phyloP scores from a whole-genome alignment of 2,888 invertebrate species.

The Epiperipatus broadwayi region DNA sequence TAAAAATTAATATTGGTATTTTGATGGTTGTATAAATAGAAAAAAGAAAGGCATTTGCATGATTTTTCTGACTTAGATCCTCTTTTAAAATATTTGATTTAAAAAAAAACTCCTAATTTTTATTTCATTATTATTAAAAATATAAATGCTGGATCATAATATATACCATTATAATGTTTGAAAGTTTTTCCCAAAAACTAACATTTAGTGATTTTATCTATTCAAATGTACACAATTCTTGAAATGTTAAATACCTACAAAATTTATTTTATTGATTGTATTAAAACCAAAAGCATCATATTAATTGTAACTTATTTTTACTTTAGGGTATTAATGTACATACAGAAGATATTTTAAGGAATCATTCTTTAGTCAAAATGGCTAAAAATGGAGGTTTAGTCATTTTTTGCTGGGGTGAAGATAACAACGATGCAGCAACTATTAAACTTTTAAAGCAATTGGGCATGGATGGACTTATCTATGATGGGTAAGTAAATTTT shows the following conservation, averaged over 20 bases:
- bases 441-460: slow-evolving; percentile 66
- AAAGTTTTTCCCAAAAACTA: too few relatives aligned
- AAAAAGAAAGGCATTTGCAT: too few relatives aligned
- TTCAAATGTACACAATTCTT: too few relatives aligned
- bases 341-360: slow-evolving; percentile 62
- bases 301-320: slow-evolving; percentile 1
- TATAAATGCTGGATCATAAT: too few relatives aligned
- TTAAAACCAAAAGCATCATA: slow-evolving; percentile 3
- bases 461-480: slow-evolving; percentile 86
- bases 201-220: too few relatives aligned
- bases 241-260: slow-evolving; percentile 11
- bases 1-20: too few relatives aligned
- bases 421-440: slow-evolving; percentile 67
- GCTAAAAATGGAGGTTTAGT: slow-evolving; percentile 61
- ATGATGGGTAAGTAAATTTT: slow-evolving; percentile 48
- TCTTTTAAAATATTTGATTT: too few relatives aligned
- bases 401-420: slow-evolving; percentile 93
- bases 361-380: slow-evolving; percentile 56
- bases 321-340: slow-evolving; percentile 66
- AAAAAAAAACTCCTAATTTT: too few relatives aligned
- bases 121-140: too few relatives aligned
- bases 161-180: too few relatives aligned
- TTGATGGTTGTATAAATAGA: too few relatives aligned
- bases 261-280: slow-evolving; percentile 9
- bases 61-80: too few relatives aligned